Evolutionary conservation across 2,113 vertebrate genomes (phyloP).

Genomic region (Orthonyx spaldingii): DNA sequence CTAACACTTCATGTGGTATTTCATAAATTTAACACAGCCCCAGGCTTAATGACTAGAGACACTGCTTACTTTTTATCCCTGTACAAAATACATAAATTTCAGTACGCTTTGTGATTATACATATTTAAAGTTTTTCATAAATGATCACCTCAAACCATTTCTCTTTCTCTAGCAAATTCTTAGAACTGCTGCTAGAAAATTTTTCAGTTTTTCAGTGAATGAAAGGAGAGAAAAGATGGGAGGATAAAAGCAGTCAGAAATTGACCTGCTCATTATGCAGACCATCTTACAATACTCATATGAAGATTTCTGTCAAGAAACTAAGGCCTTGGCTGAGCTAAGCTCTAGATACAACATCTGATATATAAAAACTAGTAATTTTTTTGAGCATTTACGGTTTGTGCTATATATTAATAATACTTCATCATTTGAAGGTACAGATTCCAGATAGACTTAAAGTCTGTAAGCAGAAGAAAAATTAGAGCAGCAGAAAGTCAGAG

Average conservation of each 20-base stretch:
- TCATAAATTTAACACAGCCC: not conserved
- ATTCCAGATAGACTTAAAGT: not conserved
- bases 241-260: not conserved
- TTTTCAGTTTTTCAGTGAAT: not conserved
- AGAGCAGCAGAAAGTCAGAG: not conserved
- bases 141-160: not conserved
- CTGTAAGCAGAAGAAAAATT: not conserved
- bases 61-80: not conserved
- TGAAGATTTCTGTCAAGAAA: not conserved
- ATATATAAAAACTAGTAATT: not conserved
- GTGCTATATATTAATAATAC: not conserved
- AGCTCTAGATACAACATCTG: not conserved
- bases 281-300: not conserved
- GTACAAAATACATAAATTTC: not conserved
- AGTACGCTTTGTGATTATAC: not conserved
- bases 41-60: not conserved
- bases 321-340: not conserved
- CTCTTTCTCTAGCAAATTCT: not conserved
- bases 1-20: not conserved
- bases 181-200: not conserved
- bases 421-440: not conserved
- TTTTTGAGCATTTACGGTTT: not conserved
- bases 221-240: not conserved
- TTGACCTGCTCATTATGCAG: not conserved
- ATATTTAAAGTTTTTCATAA: not conserved